Evolutionary conservation across 1,140 invertebrate species (phyloP).

Genomic region (Drosophila santomea): DNA sequence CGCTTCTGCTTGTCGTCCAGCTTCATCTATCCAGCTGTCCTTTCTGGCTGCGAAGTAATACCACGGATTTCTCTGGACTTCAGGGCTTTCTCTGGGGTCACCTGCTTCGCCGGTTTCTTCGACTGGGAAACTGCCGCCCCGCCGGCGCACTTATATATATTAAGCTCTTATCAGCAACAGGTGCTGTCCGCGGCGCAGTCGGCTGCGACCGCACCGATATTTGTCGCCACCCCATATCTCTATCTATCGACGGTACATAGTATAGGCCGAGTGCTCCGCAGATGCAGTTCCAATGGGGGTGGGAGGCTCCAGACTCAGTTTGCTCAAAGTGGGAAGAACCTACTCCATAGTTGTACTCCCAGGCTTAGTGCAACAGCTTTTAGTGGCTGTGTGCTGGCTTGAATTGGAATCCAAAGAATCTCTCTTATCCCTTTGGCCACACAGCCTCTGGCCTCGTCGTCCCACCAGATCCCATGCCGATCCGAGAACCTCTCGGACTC

Average conservation of each 20-base stretch:
- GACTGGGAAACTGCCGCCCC: constrained; percentile 57
- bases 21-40: constrained; percentile 42
- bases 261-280: constrained; percentile 15
- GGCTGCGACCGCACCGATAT: background rate
- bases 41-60: background rate
- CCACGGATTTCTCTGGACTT: background rate
- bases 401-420: background rate
- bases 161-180: constrained; percentile 36
- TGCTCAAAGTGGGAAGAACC: too few species aligned
- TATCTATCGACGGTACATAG: constrained; percentile 13
- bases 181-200: constrained; percentile 25
- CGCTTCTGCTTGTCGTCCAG: constrained; percentile 43
- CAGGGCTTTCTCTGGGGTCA: constrained; percentile 7
- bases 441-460: constrained; percentile 23
- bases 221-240: constrained; percentile 23
- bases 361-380: too few species aligned
- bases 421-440: background rate
- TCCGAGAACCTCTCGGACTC: background rate
- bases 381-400: too few species aligned
- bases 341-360: too few species aligned
- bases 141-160: constrained; percentile 63
- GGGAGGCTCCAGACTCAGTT: background rate
- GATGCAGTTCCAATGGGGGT: constrained; percentile 1
- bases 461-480: constrained; percentile 4
- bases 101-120: constrained; percentile 26